Base-by-base conservation (phyloP, 2,113 vertebrate genomes). In the Centropus unirufus region DNA sequence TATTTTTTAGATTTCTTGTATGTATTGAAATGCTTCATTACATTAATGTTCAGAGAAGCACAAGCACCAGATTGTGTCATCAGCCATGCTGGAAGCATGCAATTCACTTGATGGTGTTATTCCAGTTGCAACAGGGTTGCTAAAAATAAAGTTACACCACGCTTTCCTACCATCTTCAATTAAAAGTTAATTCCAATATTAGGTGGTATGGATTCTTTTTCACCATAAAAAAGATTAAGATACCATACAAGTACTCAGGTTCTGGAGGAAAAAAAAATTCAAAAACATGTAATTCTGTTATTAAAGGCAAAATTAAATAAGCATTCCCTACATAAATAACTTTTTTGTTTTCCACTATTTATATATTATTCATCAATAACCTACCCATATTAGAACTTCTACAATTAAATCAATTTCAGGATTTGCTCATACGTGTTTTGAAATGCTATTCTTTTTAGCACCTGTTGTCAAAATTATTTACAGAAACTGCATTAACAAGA, bases 391-490 rank as follows among this genome's bases (percentile, higher is more conserved):
- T 47, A 80, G 83, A 82, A 77, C 34, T 86, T 92, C 64, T 91
- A 68, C 76, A 92, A 76, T 87, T 96, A 96, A 97, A 81, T 24
- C 90, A 91, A 84, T 81, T 64, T 89, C 89, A 83, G n/a, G 67
- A 83, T 70, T 82, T 95, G 36, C 57, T 95, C 79, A 94, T 91
- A 80, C 8, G 59, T 44, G 32, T 79, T 94, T 90, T 93, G 66
- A 95, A 96, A 93, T 93, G 81, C 40, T 87, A 20, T 39, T 93
- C 39, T 72, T 93, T 93, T 94, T 89, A 92, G 82, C 54, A 88
- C 44, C 68, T 73, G 22, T 20, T 90, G 64, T 76, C 52, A 95
- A 72, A 95, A 95, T 87, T 93, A 92, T 90, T 96, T 96, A 79
- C 7, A 22, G 59, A 94, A 92, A 44, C 62, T 83, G 62, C 39